phyloP scores from a whole-genome alignment of 2,113 vertebrate genomes.

The Austrofundulus limnaeus region DNA sequence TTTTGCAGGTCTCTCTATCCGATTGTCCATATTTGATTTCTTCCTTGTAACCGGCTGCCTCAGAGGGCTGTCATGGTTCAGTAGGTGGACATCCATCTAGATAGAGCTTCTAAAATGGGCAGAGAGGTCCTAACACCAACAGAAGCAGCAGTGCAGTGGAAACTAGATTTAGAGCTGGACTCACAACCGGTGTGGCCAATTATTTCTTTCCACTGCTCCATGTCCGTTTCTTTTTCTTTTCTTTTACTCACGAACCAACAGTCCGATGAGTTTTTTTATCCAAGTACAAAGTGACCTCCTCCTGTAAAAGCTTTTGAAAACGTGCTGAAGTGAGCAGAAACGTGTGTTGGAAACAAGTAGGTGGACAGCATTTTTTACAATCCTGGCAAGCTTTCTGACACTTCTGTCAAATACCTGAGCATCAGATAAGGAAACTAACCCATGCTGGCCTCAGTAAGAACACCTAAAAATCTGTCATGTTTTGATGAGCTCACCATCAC shows the following conservation, averaged over 20 bases:
- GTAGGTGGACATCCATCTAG: conserved; percentile 37
- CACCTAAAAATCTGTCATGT: conserved; percentile 61
- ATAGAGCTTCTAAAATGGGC: conserved; percentile 36
- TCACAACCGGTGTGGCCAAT: conserved; percentile 41
- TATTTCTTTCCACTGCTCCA: conserved; percentile 42
- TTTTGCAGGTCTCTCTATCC: conserved; percentile 9
- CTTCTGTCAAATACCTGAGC: conserved; percentile 34
- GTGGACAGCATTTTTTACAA: conserved; percentile 29
- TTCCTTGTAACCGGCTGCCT: conserved; percentile 16
- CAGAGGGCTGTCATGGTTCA: conserved; percentile 46
- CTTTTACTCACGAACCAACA: conserved; percentile 20
- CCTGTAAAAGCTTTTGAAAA: conserved; percentile 28
- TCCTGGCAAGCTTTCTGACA: conserved; percentile 41
- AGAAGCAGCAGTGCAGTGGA: conserved; percentile 22
- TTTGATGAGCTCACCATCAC: conserved; percentile 48
- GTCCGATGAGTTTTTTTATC: conserved; percentile 18
- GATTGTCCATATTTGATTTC: conserved; percentile 9
- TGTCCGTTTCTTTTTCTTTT: conserved; percentile 1
- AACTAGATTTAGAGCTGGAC: conserved; percentile 13
- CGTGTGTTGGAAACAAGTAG: conserved; percentile 35
- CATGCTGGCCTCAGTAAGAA: conserved; percentile 26
- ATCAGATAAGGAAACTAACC: conserved; percentile 24
- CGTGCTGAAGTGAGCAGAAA: conserved; percentile 3
- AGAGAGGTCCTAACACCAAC: conserved; percentile 43
- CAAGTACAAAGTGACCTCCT: conserved; percentile 13